A percentile compares a stretch with the other conserved stretches of the same genome.
phyloP scores from a whole-genome alignment of 2,797 vertebrate genomes.

The Semotilus atromaculatus region DNA sequence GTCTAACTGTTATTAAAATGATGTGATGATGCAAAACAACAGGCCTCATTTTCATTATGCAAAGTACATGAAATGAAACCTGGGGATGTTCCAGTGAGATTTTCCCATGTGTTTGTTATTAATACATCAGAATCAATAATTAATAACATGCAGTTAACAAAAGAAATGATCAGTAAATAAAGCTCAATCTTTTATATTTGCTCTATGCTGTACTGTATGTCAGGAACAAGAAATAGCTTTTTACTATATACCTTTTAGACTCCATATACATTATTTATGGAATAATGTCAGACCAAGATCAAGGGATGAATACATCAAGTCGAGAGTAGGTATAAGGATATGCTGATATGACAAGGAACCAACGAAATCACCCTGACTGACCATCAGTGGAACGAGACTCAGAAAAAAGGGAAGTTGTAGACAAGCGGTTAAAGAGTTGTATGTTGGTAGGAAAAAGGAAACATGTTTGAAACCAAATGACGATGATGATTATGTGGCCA shows the following conservation, averaged over 20 bases:
- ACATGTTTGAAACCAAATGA: not conserved
- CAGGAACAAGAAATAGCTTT: not conserved
- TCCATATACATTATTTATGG: not conserved
- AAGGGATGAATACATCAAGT: slow-evolving; percentile 5
- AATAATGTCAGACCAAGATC: not conserved
- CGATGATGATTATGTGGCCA: not conserved
- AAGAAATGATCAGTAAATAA: not conserved
- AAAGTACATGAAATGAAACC: not conserved
- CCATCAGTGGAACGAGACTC: not conserved
- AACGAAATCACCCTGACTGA: not conserved
- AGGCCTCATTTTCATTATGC: not conserved
- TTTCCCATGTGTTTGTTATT: not conserved
- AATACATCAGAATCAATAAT: not conserved
- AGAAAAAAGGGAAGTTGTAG: not conserved
- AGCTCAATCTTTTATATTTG: not conserved
- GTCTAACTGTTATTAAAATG: not conserved
- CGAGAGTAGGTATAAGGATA: not conserved
- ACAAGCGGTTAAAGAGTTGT: not conserved
- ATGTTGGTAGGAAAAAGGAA: not conserved
- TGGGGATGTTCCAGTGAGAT: not conserved
- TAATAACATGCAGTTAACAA: not conserved
- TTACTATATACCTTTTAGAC: not conserved
- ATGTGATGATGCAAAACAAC: not conserved
- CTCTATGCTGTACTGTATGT: too few species aligned
- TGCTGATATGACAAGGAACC: not conserved